These are phyloP conservation scores for Leucoptera coffeella DNA, from an alignment of 2,888 invertebrate species.

Conservation along the genomic window DNA sequence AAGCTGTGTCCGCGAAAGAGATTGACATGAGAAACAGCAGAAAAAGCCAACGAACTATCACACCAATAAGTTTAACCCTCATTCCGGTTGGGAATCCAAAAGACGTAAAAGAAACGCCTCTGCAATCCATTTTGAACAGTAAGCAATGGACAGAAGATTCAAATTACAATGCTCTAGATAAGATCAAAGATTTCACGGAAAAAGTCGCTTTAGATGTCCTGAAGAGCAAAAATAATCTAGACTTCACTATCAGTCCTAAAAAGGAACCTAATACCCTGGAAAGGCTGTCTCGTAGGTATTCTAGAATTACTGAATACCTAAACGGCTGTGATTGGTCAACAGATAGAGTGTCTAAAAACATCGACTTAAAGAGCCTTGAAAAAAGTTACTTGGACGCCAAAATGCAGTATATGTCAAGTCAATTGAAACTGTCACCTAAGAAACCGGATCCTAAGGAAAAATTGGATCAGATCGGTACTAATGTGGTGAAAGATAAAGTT, in stretches of 20 bases:
- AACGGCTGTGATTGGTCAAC: constrained; percentile 44
- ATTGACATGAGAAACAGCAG: constrained; percentile 24
- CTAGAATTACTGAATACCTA: constrained; percentile 40
- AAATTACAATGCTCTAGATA: constrained; percentile 43
- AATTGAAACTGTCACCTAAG: no score
- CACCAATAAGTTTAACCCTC: constrained; percentile 39
- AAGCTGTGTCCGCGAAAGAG: constrained; percentile 25
- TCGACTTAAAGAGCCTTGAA: constrained; percentile 27
- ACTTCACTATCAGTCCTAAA: constrained; percentile 18
- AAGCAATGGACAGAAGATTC: constrained; percentile 26
- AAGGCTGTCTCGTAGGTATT: constrained; percentile 36
- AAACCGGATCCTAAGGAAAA: no score
- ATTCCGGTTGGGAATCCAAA: constrained; percentile 36
- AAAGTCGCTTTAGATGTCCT: constrained; percentile 41
- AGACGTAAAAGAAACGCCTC: constrained; percentile 20
- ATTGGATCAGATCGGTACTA: no score
- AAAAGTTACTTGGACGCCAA: constrained; percentile 41
- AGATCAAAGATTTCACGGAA: constrained; percentile 48
- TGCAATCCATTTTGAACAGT: constrained; percentile 25
- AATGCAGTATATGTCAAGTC: constrained; percentile 43
- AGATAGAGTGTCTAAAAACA: constrained; percentile 21
- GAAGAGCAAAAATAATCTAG: constrained; percentile 23
- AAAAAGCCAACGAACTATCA: constrained; percentile 30
- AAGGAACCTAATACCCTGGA: constrained; percentile 35
- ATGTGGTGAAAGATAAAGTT: no score